A percentile compares a stretch with the other conserved stretches of the same genome.
Evolutionary conservation across 1,140 invertebrate genomes (phyloP).

Genomic region (Drosophila lacertosa): DNA sequence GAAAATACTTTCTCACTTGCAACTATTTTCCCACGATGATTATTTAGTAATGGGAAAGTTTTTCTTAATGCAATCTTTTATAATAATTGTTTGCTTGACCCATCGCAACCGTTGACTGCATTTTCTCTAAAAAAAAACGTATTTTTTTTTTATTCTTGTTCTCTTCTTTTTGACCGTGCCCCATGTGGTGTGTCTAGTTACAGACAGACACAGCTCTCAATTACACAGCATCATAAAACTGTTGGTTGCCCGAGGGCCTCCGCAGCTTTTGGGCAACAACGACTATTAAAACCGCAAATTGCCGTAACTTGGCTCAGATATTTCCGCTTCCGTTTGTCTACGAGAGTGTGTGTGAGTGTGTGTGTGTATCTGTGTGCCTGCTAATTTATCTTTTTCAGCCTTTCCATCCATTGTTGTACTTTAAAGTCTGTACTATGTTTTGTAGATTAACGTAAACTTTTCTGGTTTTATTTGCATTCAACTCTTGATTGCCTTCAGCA

Average conservation of each 20-base stretch:
- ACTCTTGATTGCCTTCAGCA: conserved; percentile 20
- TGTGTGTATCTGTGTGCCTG: not conserved
- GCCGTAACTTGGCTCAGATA: conserved; percentile 71
- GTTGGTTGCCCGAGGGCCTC: conserved; percentile 6
- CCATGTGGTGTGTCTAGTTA: conserved; percentile 46
- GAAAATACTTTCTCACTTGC: conserved; percentile 25
- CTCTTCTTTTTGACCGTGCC: conserved; percentile 35
- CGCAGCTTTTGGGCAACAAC: conserved; percentile 5
- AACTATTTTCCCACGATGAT: conserved; percentile 66
- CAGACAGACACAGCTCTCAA: conserved; percentile 53
- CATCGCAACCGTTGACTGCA: conserved; percentile 8
- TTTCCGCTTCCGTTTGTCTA: conserved; percentile 67
- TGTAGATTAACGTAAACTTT: conserved; percentile 17
- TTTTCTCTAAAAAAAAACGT: too few relatives aligned
- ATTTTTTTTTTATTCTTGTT: conserved; percentile 1
- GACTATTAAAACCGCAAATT: conserved; percentile 75
- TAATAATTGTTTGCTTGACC: conserved; percentile 52
- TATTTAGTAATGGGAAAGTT: conserved; percentile 40
- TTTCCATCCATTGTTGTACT: conserved; percentile 17
- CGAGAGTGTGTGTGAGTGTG: conserved; percentile 10
- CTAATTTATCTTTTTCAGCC: conserved; percentile 55
- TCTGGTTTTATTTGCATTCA: conserved; percentile 38
- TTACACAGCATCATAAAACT: conserved; percentile 61
- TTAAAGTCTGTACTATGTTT: not conserved
- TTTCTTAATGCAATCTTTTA: conserved; percentile 14